Conservation (phyloP, 2,797 vertebrate species). For the Gymnocypris eckloni region DNA sequence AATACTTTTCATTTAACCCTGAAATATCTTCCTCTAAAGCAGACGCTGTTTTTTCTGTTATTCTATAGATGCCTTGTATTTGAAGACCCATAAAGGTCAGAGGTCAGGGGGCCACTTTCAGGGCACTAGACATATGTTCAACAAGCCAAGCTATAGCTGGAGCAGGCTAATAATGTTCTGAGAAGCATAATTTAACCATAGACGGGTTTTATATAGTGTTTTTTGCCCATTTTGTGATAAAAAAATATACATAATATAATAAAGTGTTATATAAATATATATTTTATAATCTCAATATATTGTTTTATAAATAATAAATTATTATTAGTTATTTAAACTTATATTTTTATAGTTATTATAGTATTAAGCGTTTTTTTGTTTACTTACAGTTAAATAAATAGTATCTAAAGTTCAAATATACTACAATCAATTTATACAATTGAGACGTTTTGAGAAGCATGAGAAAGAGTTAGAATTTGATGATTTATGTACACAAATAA, state of each 20-base stretch:
- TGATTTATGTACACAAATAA: not conserved
- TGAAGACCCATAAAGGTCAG: constrained; percentile 30
- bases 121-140: constrained; percentile 6
- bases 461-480: not conserved
- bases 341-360: not conserved
- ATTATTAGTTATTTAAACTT: not conserved
- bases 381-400: not conserved
- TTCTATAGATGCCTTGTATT: constrained; percentile 45
- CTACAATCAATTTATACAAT: too few relatives aligned
- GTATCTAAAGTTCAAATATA: not conserved
- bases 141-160: constrained; percentile 21
- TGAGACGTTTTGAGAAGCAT: not conserved
- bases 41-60: constrained; percentile 20
- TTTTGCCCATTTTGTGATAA: not conserved
- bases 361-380: not conserved
- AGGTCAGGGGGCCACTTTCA: constrained; percentile 34
- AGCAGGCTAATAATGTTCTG: not conserved
- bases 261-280: not conserved
- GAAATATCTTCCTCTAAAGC: constrained; percentile 15
- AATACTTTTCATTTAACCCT: constrained; percentile 41
- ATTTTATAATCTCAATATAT: not conserved
- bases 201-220: not conserved
- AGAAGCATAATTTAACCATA: not conserved
- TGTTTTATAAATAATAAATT: not conserved
- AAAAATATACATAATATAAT: not conserved